Conservation (phyloP, 2,797 vertebrate genomes). For the Lycodopsis pacificus region DNA sequence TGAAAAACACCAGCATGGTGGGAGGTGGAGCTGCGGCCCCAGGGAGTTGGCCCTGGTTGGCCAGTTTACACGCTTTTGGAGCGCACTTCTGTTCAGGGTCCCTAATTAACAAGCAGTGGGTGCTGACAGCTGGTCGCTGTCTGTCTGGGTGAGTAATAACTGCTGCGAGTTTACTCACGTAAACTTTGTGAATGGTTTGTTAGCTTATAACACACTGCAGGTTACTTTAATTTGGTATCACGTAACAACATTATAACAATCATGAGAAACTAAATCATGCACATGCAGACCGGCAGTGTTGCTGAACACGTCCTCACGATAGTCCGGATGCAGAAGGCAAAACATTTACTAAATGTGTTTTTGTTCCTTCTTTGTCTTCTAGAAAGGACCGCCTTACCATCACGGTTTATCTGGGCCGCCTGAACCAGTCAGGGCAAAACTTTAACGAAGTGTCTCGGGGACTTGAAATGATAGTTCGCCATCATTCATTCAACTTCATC, state of each 20-base stretch:
- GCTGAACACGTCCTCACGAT: not conserved
- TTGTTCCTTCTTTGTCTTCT: not conserved
- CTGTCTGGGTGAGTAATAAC: accelerated
- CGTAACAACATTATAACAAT: too few species aligned
- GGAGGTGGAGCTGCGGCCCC: not conserved
- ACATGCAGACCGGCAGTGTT: too few species aligned
- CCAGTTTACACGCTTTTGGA: accelerated
- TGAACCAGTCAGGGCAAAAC: not conserved
- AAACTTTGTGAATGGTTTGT: too few species aligned
- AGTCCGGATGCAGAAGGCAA: not conserved
- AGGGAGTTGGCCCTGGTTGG: conserved; percentile 62
- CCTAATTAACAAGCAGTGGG: conserved; percentile 46
- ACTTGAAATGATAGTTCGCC: accelerated
- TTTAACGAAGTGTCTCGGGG: not conserved
- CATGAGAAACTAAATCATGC: too few species aligned
- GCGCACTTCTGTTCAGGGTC: conserved; percentile 15
- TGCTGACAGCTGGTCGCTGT: conserved; percentile 64
- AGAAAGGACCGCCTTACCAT: accelerated
- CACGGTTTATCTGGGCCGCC: conserved; percentile 24
- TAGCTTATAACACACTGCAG: too few species aligned
- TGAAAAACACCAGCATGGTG: not conserved
- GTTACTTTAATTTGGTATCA: too few species aligned
- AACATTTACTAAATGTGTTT: not conserved
- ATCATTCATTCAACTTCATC: accelerated
- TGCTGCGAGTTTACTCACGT: too few species aligned